Evolutionary conservation across 2,113 vertebrate species (phyloP), one percentile per base, ranked within the genome.

Genomic region (Ophthalmolycus amberensis): DNA sequence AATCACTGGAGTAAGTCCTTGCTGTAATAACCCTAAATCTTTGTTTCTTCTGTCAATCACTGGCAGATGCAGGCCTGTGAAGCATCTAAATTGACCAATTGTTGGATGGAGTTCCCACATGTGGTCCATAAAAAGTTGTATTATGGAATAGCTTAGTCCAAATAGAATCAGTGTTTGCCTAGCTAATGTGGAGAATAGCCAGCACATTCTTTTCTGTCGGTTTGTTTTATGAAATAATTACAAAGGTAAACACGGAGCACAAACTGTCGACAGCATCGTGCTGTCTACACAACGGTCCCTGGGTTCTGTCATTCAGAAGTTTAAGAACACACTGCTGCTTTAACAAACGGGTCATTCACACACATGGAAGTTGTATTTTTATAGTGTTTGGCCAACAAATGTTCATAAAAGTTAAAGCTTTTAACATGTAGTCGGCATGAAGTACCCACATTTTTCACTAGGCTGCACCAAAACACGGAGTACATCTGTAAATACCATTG

Each of bases 191-290:
- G 68, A 68, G 22, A 80, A 85, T n/a, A 69, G 15, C 48, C 32
- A 50, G 74, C 4, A 16, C 71, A 76, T 85, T 85, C 64, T 77
- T 25, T 3, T 20, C 48, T 80, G 83, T 76, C 82, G 77, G 77
- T 54, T 85, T 82, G 60, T 79, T 86, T 75, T 65, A 68, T 70
- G 27, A 79, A 89, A 80, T 40, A 79, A 70, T 77, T 10, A 48
- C 54, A 54, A 9, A 52, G 62, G 27, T 80, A 78, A 88, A 64
- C 64, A 48, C 32, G 10, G 3, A 67, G 65, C 46, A 32, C 42
- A 2, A 18, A 25, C 50, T 74, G 32, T 52, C 48, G 76, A 83
- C 79, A 75, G 1, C 18, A 46, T 48, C 1, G 3, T 27, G 44
- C 6, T 64, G 3, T 72, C 52, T 63, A 68, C 54, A 50, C 15